Evolutionary conservation across 1,140 invertebrate species (phyloP), one percentile per base, ranked within the genome.

Genomic region (Vollenhovia emeryi): DNA sequence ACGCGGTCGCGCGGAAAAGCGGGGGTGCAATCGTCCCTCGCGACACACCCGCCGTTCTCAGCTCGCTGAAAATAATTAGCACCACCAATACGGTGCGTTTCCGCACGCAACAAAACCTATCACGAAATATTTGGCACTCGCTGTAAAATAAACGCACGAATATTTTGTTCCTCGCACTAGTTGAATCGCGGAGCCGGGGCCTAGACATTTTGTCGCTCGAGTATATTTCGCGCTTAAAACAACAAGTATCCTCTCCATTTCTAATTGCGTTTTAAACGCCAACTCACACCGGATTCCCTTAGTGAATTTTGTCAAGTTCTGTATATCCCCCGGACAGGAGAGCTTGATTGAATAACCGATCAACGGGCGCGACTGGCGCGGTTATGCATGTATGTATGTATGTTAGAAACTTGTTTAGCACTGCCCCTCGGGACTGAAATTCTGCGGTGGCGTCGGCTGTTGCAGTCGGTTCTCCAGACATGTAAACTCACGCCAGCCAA

Each of bases 331-430:
- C 64, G 24, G 55, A 68, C 76, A 52, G 45, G 30, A 62, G 48
- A 36, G 48, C 30, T 86, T 90, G 89, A 90, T 90, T 87, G 86
- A 90, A 90, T 89, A 90, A 87, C 89, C 88, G 89, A 89, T 90
- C 89, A 87, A 48, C 85, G 60, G 52, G 78, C 73, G 80, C 85
- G 80, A 85, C 86, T 84, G 89, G 76, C 59, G 76, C 88, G 79
- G 85, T 87, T 89, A 89, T 89, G 76, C 82, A 89, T 87, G 87
- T 88, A 89, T 86, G 79, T 90, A 89, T 87, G 82, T 90, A 89
- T 87, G 88, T 90, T 90, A 87, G 89, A 87, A 90, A 90, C 89
- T 90, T 89, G 88, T 90, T 90, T 90, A 89, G 87, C 64, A 59
- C 69, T 86, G 64, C 64, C 88, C 89, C 76, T 76, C 71, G 88